phyloP scores from a whole-genome alignment of 2,113 vertebrate genomes.

The Periophthalmus modestus region DNA sequence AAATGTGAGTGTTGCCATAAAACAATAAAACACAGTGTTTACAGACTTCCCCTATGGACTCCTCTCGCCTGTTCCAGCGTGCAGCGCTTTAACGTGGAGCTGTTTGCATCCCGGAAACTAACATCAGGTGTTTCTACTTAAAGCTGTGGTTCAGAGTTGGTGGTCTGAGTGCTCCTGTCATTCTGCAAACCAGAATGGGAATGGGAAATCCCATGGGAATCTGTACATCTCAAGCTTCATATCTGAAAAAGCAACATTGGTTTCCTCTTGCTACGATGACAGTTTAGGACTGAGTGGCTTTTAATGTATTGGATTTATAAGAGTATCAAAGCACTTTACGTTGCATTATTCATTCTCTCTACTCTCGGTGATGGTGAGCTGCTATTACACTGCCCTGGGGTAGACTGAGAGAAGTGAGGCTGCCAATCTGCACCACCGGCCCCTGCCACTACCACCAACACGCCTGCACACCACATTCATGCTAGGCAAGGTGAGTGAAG shows the following conservation, averaged over 20 bases:
- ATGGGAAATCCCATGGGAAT: background rate
- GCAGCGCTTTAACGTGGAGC: conserved; percentile 18
- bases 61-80: background rate
- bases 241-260: background rate
- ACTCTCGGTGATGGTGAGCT: too few relatives aligned
- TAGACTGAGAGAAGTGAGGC: too few relatives aligned
- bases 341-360: too few relatives aligned
- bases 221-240: background rate
- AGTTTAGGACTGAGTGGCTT: too few relatives aligned
- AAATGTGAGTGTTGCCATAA: conserved; percentile 3
- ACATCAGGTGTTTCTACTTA: conserved; percentile 61
- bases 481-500: too few relatives aligned
- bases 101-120: conserved; percentile 31
- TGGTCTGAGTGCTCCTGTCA: conserved; percentile 24
- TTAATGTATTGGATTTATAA: too few relatives aligned
- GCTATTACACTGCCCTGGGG: too few relatives aligned
- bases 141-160: conserved; percentile 7
- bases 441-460: too few relatives aligned
- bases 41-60: conserved; percentile 24
- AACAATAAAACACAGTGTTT: conserved; percentile 11
- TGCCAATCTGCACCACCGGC: too few relatives aligned
- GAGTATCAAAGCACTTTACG: too few relatives aligned
- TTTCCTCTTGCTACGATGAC: background rate
- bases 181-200: background rate
- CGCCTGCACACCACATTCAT: too few relatives aligned